phyloP scores from a whole-genome alignment of 64 coral and sea anemone species.

The Dendronephthya gigantea region DNA sequence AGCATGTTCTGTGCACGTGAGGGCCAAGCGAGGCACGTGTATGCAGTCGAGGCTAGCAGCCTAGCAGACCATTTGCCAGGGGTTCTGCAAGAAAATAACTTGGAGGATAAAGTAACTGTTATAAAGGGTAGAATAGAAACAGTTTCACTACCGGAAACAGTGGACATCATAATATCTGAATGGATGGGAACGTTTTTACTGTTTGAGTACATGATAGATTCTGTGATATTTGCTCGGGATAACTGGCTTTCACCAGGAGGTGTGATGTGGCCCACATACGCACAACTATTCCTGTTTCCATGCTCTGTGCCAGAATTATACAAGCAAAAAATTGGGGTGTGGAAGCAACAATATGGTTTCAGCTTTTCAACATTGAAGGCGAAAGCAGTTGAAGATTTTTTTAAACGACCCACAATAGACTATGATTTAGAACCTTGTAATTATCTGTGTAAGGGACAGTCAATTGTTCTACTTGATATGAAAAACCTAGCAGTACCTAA shows the following conservation, averaged over 20 bases:
- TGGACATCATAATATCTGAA: slow-evolving; percentile 86
- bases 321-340: slow-evolving; percentile 56
- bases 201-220: slow-evolving; percentile 96
- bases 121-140: slow-evolving; percentile 72
- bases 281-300: slow-evolving; percentile 64
- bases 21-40: slow-evolving; percentile 59
- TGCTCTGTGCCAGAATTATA: slow-evolving; percentile 52
- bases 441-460: neutral
- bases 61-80: slow-evolving; percentile 51
- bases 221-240: slow-evolving; percentile 71
- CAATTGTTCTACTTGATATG: neutral
- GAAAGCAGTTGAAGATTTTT: neutral
- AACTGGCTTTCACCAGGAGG: slow-evolving; percentile 53
- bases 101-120: slow-evolving; percentile 63
- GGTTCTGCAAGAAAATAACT: slow-evolving; percentile 45
- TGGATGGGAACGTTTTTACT: slow-evolving; percentile 97
- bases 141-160: slow-evolving; percentile 74
- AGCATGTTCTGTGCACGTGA: slow-evolving; percentile 90
- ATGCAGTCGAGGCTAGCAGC: slow-evolving; percentile 86
- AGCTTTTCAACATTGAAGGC: slow-evolving; percentile 52
- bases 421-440: neutral
- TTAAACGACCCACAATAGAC: neutral
- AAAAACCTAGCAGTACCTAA: neutral
- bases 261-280: slow-evolving; percentile 63
- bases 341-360: slow-evolving; percentile 96